Evolutionary conservation across 1,140 invertebrate species (phyloP).

Genomic region (Bombus ignitus): DNA sequence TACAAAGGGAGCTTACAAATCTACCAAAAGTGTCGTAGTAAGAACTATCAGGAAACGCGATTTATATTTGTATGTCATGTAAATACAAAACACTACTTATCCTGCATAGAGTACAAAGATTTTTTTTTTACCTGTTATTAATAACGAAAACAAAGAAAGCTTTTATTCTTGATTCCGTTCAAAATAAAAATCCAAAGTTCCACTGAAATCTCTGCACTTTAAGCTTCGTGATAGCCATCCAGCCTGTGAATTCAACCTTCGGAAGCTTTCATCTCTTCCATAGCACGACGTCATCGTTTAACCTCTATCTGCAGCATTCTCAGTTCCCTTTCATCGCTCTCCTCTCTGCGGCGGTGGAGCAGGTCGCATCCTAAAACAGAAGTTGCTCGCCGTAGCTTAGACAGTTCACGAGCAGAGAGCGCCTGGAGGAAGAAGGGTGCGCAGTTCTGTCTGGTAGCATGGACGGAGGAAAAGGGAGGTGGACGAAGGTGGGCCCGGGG

Average conservation of each 20-base stretch:
- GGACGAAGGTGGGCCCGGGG: constrained; percentile 7
- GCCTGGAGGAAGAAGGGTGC: constrained; percentile 40
- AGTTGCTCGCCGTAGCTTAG: constrained; percentile 3
- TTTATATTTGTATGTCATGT: too few relatives aligned
- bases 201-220: fast-evolving
- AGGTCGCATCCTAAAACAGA: constrained; percentile 25
- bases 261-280: not conserved
- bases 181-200: too few relatives aligned
- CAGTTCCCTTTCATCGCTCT: not conserved
- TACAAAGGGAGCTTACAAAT: too few relatives aligned
- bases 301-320: not conserved
- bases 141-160: too few relatives aligned
- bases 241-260: not conserved
- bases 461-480: not conserved
- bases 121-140: too few relatives aligned
- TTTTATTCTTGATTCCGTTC: too few relatives aligned
- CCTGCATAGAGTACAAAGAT: too few relatives aligned
- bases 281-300: not conserved
- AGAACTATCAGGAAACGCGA: not conserved
- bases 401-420: not conserved
- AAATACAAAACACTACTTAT: too few relatives aligned
- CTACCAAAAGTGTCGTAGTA: not conserved
- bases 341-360: too few relatives aligned
- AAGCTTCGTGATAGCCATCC: too few relatives aligned
- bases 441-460: constrained; percentile 32